Evolutionary conservation across 2,888 invertebrate genomes (phyloP), one percentile per base, ranked within the genome.

Genomic region (Uloborus plumipes): DNA sequence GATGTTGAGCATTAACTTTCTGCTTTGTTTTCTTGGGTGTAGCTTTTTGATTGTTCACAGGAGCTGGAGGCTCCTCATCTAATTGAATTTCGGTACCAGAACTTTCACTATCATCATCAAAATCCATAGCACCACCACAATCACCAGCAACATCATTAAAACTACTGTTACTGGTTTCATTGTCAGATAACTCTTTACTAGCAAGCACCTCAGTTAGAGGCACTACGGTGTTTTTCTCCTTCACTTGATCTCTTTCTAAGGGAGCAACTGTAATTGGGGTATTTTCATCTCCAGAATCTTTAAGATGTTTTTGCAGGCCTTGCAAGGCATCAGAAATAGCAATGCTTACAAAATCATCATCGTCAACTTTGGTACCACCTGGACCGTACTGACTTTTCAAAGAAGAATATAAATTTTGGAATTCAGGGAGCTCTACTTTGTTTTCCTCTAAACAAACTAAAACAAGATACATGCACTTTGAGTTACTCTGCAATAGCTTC

Each of bases 401-500:
- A 2, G 76, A 74, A 31, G 50, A 49, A 72, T 80, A 76, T 47
- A 65, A 20, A 59, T 64, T 64, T 49, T 75, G 62, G 39, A 75
- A 81, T 18, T 74, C 73, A 3, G 58, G 53, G 16, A 80, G n/a
- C 9, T 78, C 78, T 69, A 82, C 70, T 69, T 77, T 80, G 47
- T 84, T 72, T 85, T 91, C 90, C 73, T 88, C 89, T 85, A 91
- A 87, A 51, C 89, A 89, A 80, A 90, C 89, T 84, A 93, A 88
- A 74, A 92, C 88, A 82, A 91, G 89, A 87, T 91, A 92, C 72
- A 92, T 89, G 86, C 91, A 91, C 62, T 91, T 88, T 86, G 92
- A 92, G 86, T 92, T 92, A 75, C 91, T 90, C 20, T 89, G 89
- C 87, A 92, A 92, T 70, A 93, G 88, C 59, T 91, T 90, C 84